Evolutionary conservation across 1,140 invertebrate genomes (phyloP).

Genomic region (Ceratina japonica): DNA sequence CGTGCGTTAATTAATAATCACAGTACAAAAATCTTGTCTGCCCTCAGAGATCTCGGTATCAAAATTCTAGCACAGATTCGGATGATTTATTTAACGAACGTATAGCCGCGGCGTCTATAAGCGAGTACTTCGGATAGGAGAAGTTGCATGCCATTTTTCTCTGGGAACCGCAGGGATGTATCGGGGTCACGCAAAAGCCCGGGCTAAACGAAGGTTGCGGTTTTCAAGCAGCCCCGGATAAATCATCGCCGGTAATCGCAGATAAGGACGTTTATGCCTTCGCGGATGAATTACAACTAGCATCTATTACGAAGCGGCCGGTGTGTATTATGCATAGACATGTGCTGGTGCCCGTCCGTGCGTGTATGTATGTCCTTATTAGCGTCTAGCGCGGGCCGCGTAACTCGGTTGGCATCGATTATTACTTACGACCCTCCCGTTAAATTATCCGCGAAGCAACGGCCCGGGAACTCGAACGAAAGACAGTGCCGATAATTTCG

Average conservation of each 20-base stretch:
- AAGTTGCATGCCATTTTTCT: neutral
- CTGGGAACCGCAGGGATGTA: neutral
- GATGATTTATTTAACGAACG: no score
- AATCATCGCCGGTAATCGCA: constrained; percentile 50
- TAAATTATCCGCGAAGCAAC: constrained; percentile 62
- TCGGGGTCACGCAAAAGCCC: neutral
- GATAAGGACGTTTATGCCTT: constrained; percentile 53
- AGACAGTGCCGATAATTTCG: constrained; percentile 68
- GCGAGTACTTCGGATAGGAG: no score
- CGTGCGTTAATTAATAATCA: no score
- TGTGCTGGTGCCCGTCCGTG: neutral
- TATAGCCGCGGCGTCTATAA: no score
- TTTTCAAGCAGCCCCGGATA: constrained; percentile 26
- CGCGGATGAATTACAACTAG: constrained; percentile 50
- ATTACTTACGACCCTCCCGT: constrained; percentile 60
- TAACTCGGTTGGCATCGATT: constrained; percentile 62
- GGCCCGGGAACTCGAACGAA: constrained; percentile 52
- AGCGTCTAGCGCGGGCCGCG: constrained; percentile 49
- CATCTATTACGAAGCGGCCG: constrained; percentile 53
- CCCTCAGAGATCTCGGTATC: no score
- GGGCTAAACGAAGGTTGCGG: constrained; percentile 24
- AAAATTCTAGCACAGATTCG: no score
- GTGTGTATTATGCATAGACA: constrained; percentile 42
- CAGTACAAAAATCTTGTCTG: no score
- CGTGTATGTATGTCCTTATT: constrained; percentile 60